Percentiles rank a stretch among this genome's conserved stretches.
Conservation (phyloP, 1,140 invertebrate genomes). For the Stenopsyche tienmushanensis region DNA sequence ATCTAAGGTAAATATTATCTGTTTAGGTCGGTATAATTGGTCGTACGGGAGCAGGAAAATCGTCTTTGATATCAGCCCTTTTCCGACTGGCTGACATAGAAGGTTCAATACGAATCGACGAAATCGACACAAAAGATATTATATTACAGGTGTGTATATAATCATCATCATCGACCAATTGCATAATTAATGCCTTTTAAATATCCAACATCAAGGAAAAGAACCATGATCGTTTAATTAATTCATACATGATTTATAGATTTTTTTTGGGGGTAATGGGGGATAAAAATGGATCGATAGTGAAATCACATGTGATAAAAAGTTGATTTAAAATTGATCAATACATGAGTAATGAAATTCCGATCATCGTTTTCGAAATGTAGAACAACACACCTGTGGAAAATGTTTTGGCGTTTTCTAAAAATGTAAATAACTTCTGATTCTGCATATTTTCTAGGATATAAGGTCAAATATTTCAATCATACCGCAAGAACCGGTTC, state of each 20-base stretch:
- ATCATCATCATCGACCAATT: not conserved
- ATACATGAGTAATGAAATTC: not conserved
- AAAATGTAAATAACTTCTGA: not conserved
- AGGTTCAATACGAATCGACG: slow-evolving; percentile 67
- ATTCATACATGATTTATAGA: too few relatives aligned
- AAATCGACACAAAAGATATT: slow-evolving; percentile 59
- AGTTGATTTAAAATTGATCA: too few relatives aligned
- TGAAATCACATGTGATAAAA: too few relatives aligned
- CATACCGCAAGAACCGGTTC: slow-evolving; percentile 81
- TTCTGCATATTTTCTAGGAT: slow-evolving; percentile 49
- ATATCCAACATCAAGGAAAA: too few relatives aligned
- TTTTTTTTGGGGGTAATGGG: too few relatives aligned
- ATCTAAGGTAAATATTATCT: slow-evolving; percentile 43
- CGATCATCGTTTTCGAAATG: not conserved
- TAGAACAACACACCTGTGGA: not conserved
- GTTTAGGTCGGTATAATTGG: slow-evolving; percentile 69
- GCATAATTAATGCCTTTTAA: too few relatives aligned
- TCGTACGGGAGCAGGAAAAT: slow-evolving; percentile 73
- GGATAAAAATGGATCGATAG: too few relatives aligned
- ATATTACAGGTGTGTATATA: slow-evolving; percentile 50
- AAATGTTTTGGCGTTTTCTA: not conserved
- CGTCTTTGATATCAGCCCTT: slow-evolving; percentile 68
- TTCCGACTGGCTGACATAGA: slow-evolving; percentile 70
- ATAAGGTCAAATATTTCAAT: slow-evolving; percentile 69
- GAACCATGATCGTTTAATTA: too few relatives aligned